Conservation (phyloP, 2,797 vertebrate species). For the Gila robusta region DNA sequence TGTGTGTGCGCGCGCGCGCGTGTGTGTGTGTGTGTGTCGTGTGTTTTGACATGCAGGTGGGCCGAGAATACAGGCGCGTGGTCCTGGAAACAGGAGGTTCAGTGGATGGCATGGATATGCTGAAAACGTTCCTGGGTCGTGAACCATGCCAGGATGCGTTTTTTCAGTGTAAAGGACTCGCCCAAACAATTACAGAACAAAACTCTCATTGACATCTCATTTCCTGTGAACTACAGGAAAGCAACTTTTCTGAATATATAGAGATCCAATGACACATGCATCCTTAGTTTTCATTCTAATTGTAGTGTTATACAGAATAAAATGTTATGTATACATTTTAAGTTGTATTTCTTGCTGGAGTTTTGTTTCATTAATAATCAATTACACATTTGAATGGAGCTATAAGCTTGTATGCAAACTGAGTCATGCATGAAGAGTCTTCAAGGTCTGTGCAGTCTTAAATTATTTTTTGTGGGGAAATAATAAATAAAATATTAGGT, state of each 20-base stretch:
- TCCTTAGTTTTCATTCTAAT: not conserved
- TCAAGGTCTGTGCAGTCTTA: too few relatives aligned
- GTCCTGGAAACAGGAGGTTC: slow-evolving; percentile 93
- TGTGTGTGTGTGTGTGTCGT: slow-evolving; percentile 28
- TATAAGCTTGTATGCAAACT: not conserved
- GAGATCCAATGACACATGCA: not conserved
- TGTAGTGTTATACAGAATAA: not conserved
- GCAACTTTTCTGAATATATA: not conserved
- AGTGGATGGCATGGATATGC: slow-evolving; percentile 90
- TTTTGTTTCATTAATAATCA: not conserved
- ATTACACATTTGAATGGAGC: not conserved
- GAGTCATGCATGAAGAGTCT: not conserved
- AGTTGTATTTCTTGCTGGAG: not conserved
- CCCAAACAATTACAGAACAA: slow-evolving; percentile 47
- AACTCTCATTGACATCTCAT: not conserved
- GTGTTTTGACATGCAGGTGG: slow-evolving; percentile 77
- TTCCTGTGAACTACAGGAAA: not conserved
- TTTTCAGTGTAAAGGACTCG: slow-evolving; percentile 90
- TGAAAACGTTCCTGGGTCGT: slow-evolving; percentile 88
- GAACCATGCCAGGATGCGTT: slow-evolving; percentile 91
- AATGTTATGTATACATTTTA: not conserved
- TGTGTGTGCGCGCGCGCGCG: too few relatives aligned
- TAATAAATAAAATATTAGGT: not conserved
- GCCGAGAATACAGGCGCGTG: slow-evolving; percentile 89
- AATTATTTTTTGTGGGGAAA: too few relatives aligned